These are phyloP conservation scores for Philereme vetulata DNA, from an alignment of 2,888 invertebrate species.

Conservation along the genomic window DNA sequence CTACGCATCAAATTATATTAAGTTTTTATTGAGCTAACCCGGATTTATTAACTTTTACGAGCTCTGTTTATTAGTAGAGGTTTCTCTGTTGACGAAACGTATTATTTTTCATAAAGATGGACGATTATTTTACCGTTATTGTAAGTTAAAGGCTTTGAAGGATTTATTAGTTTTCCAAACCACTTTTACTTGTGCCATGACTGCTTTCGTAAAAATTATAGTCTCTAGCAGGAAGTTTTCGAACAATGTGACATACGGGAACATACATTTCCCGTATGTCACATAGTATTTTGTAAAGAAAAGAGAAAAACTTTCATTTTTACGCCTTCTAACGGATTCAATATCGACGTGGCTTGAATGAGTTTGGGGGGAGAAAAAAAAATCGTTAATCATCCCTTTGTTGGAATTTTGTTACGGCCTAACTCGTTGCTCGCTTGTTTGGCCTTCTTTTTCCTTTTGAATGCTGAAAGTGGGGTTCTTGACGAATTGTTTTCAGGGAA, in stretches of 20 bases:
- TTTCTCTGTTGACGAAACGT: constrained; percentile 34
- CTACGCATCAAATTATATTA: constrained; percentile 43
- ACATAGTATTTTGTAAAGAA: constrained; percentile 64
- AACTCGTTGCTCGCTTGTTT: constrained; percentile 83
- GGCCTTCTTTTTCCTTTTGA: constrained; percentile 79
- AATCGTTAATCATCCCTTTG: constrained; percentile 84
- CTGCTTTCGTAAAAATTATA: constrained; percentile 12
- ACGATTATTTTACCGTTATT: constrained; percentile 7
- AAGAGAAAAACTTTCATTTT: constrained; percentile 80
- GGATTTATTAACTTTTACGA: constrained; percentile 41
- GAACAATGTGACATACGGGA: too few relatives aligned
- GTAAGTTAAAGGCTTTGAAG: constrained; percentile 4
- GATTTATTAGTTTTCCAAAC: constrained; percentile 4
- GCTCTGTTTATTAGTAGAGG: constrained; percentile 37
- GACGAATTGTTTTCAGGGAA: constrained; percentile 79
- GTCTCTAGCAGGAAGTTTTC: not conserved
- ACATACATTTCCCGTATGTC: constrained; percentile 48
- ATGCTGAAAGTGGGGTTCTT: constrained; percentile 74
- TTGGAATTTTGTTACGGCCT: constrained; percentile 83
- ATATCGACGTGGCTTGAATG: constrained; percentile 82
- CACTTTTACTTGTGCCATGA: constrained; percentile 13
- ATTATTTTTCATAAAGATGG: constrained; percentile 14
- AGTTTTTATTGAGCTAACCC: constrained; percentile 40
- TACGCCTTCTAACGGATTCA: constrained; percentile 82
- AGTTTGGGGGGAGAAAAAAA: constrained; percentile 71